Evolutionary conservation across 2,888 invertebrate species (phyloP).

Genomic region (Troglohyphantes excavatus): DNA sequence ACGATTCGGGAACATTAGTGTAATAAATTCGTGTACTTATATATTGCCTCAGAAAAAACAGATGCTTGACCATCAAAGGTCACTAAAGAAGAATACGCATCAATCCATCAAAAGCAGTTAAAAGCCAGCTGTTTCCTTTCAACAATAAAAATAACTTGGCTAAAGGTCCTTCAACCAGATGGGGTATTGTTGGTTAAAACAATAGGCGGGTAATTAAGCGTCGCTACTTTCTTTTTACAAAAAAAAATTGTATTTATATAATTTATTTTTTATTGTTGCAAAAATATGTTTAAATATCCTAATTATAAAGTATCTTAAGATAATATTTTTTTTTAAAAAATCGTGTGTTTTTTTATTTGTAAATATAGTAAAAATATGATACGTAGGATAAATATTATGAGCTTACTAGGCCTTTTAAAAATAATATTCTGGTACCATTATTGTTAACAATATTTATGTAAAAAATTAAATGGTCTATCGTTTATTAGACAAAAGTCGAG

Average conservation of each 20-base stretch:
- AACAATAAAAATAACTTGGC: conserved; percentile 4
- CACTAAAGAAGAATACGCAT: conserved; percentile 2
- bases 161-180: conserved; percentile 55
- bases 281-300: too few species aligned
- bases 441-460: too few species aligned
- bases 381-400: too few species aligned
- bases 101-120: not conserved
- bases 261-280: too few species aligned
- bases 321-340: too few species aligned
- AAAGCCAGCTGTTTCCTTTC: not conserved
- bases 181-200: conserved; percentile 43
- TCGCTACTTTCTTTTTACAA: not conserved
- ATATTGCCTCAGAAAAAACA: not conserved
- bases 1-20: not conserved
- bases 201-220: conserved; percentile 24
- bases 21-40: not conserved
- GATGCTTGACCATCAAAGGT: not conserved
- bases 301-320: too few species aligned
- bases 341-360: too few species aligned
- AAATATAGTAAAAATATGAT: too few species aligned
- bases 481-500: too few species aligned
- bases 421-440: too few species aligned
- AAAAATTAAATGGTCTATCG: too few species aligned
- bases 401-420: too few species aligned
- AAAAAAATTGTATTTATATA: not conserved